Percentiles rank a stretch among this genome's conserved stretches.
Conservation (phyloP, 53 echinoderm and acorn worm genomes). For the Zoroaster sp. region DNA sequence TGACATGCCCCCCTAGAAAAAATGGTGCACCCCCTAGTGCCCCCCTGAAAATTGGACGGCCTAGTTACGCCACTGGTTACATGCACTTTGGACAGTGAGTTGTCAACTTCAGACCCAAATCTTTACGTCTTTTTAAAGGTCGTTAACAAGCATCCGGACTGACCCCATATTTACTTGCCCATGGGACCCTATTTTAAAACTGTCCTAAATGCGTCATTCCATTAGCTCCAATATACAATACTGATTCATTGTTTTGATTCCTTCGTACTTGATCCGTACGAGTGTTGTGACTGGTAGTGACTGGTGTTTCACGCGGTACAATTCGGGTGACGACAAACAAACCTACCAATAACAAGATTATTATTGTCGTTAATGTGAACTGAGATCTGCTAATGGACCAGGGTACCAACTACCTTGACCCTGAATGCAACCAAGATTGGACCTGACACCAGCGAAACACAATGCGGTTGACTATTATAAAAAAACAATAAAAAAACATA, state of each 20-base stretch:
- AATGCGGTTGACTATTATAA: too few species aligned
- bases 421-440: neutral
- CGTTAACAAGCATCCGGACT: neutral
- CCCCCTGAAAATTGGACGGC: too few species aligned
- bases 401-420: neutral
- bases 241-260: neutral
- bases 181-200: neutral
- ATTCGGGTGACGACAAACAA: constrained; percentile 14
- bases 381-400: constrained; percentile 25
- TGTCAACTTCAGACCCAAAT: too few species aligned
- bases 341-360: neutral
- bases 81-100: too few species aligned
- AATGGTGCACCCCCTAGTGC: too few species aligned
- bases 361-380: constrained; percentile 11
- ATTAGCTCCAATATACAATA: neutral
- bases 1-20: too few species aligned
- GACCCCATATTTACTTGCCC: neutral
- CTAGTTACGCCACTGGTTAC: too few species aligned
- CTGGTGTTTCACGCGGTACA: neutral
- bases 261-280: neutral
- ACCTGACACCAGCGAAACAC: too few species aligned
- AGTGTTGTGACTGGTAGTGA: neutral
- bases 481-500: too few species aligned
- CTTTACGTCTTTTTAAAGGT: neutral
- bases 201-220: neutral